Evolutionary conservation across 2,113 vertebrate species (phyloP), one percentile per base, ranked within the genome.

Genomic region (Bettongia penicillata): DNA sequence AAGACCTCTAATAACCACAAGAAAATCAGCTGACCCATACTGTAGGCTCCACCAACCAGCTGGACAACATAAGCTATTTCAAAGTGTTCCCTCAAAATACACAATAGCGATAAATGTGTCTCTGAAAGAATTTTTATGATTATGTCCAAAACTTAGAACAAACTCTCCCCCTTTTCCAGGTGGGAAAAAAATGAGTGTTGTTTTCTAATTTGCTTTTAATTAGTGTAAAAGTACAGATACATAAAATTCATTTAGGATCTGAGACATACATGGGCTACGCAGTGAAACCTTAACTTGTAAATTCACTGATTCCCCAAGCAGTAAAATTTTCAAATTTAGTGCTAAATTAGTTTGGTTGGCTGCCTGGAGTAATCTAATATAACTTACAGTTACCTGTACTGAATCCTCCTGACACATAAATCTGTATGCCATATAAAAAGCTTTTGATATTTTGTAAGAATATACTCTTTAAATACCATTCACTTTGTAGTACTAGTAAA

Each of bases 211-310:
- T 77, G 68, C 68, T 77, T 77, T 43, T 77, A 77, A 43, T 77
- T n/a, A 8, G 12, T 43, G 5, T 77, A 77, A 77, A 77, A 77
- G 43, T n/a, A 68, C 31, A 77, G 16, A 77, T 16, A 77, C 16
- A 77, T 37, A 77, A 77, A 77, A n/a, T 43, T 43, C 37, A 77
- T 23, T 77, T 14, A 7, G 37, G 16, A 43, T 43, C 68, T 84
- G 43, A 84, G 68, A 5, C 43, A n/a, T 84, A 84, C 68, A 77
- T 90, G 96, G 93, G 48, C 47, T 12, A 96, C 77, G 51, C 53
- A 31, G 89, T 94, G 96, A 91, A 97, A 97, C n/a, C 96, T 95
- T 8, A 90, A 95, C 97, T 95, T 96, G 61, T 95, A 95, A 96
- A 94, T 94, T 96, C 51, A 93, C 91, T 93, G 52, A 93, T 51